These are phyloP conservation scores for Bombus huntii DNA, from an alignment of 1,140 invertebrate genomes.

Conservation along the genomic window DNA sequence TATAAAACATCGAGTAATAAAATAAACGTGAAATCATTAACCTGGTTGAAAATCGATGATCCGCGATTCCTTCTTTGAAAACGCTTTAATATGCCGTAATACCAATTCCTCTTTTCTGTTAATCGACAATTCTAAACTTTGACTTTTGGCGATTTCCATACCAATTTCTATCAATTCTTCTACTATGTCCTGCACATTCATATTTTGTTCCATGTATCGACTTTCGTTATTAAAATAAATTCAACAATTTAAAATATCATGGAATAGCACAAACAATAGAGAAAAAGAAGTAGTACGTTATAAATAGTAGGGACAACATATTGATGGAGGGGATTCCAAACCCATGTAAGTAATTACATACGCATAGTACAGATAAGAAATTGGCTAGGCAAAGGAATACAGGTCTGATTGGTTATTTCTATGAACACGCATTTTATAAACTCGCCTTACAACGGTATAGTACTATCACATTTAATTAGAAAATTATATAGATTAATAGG, in stretches of 20 bases:
- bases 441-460: neutral
- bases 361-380: neutral
- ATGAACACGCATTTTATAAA: neutral
- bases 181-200: conserved; percentile 72
- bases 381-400: no score
- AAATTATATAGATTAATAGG: neutral
- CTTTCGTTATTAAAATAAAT: neutral
- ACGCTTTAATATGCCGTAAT: conserved; percentile 75
- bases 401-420: no score
- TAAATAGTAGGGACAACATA: neutral
- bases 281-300: neutral
- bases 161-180: conserved; percentile 76
- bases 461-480: neutral
- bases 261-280: neutral
- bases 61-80: conserved; percentile 50
- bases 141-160: conserved; percentile 68
- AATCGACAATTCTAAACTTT: conserved; percentile 52
- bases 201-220: conserved; percentile 68
- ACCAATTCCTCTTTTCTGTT: conserved; percentile 68
- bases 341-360: neutral
- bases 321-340: neutral
- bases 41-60: conserved; percentile 79
- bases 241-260: neutral
- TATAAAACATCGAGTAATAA: no score
- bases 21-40: conserved; percentile 50